Percentiles rank a stretch among this genome's conserved stretches.
Evolutionary conservation across 2,888 invertebrate genomes (phyloP).

Genomic region (Lasioglossum lativentre): DNA sequence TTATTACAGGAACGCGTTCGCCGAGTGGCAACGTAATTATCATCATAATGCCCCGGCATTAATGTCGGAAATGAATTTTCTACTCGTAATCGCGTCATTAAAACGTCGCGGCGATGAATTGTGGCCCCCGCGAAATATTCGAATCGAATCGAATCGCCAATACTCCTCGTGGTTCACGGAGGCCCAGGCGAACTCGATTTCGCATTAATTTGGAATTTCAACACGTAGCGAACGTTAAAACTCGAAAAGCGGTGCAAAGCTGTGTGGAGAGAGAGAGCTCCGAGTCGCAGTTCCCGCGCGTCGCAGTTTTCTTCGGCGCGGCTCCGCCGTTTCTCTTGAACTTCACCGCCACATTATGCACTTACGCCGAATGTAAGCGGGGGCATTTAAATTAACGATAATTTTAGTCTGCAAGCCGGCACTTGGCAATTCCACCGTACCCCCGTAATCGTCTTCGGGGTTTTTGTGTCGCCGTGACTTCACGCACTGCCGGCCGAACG

Average conservation of each 20-base stretch:
- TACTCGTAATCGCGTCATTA: conserved; percentile 22
- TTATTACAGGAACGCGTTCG: neutral
- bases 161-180: conserved; percentile 26
- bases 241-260: conserved; percentile 52
- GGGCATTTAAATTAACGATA: conserved; percentile 74
- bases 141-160: conserved; percentile 42
- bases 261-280: conserved; percentile 23
- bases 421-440: conserved; percentile 43
- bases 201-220: conserved; percentile 58
- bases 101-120: conserved; percentile 29
- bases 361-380: conserved; percentile 60
- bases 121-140: conserved; percentile 23
- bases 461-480: conserved; percentile 44
- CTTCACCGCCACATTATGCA: conserved; percentile 53
- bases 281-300: neutral
- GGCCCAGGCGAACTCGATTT: conserved; percentile 17
- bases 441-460: conserved; percentile 49
- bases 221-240: conserved; percentile 67
- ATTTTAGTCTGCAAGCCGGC: conserved; percentile 63
- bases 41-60: conserved; percentile 26
- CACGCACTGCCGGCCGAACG: conserved; percentile 37
- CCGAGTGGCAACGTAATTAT: conserved; percentile 16
- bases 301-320: conserved; percentile 56
- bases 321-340: conserved; percentile 67
- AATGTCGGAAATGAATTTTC: conserved; percentile 40